These are phyloP conservation scores for Oreohelix idahoensis DNA, from an alignment of 1,140 invertebrate species.

Conservation along the genomic window DNA sequence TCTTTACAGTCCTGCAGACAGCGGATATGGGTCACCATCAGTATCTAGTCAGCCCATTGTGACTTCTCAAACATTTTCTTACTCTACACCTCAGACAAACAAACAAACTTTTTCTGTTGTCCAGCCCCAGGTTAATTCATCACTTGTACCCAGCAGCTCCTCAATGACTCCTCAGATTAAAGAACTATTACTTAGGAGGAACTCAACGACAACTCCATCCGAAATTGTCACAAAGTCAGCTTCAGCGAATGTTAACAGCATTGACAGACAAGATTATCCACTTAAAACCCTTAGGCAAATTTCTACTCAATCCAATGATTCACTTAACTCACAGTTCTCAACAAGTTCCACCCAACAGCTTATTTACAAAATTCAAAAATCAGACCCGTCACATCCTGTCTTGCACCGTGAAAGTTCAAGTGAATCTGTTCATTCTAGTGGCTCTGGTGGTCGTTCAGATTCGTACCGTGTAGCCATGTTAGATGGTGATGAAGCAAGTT, in stretches of 20 bases:
- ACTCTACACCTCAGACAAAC: neutral
- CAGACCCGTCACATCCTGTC: conserved; percentile 26
- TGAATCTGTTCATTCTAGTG: conserved; percentile 36
- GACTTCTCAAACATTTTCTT: neutral
- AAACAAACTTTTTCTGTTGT: conserved; percentile 10
- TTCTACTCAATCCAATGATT: conserved; percentile 1
- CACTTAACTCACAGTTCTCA: conserved; percentile 26
- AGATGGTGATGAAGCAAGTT: conserved; percentile 22
- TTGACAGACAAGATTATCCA: neutral
- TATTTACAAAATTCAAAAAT: neutral
- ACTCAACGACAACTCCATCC: neutral
- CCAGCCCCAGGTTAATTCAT: neutral
- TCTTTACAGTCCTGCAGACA: conserved; percentile 33
- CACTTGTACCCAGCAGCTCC: neutral
- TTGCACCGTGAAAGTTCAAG: conserved; percentile 13
- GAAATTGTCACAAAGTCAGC: neutral
- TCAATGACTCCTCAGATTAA: neutral
- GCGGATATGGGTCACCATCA: conserved; percentile 39
- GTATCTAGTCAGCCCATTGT: neutral
- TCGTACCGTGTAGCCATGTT: conserved; percentile 64
- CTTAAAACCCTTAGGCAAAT: neutral
- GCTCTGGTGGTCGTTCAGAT: conserved; percentile 48
- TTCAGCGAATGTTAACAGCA: neutral
- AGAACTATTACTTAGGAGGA: neutral
- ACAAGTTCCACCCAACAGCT: conserved; percentile 23